These are phyloP conservation scores for Melanerpes formicivorus DNA, from an alignment of 2,113 vertebrate species.

Conservation along the genomic window DNA sequence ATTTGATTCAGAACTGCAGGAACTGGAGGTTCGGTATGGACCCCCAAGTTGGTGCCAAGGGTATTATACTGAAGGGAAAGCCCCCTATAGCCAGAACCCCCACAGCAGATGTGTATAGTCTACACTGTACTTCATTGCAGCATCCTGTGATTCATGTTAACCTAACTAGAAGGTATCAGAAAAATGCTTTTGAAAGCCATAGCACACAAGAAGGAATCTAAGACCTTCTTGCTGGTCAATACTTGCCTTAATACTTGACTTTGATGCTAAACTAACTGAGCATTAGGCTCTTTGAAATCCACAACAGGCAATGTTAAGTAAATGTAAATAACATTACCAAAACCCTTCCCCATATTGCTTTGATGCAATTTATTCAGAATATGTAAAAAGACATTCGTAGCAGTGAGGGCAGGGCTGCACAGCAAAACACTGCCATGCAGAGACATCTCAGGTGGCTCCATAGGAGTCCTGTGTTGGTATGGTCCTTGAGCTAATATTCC, in stretches of 20 bases:
- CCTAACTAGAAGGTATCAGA: not conserved
- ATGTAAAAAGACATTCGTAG: not conserved
- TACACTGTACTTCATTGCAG: not conserved
- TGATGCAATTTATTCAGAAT: not conserved
- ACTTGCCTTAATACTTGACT: not conserved
- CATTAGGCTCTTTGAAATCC: not conserved
- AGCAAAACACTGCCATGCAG: accelerated
- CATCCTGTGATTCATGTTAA: not conserved
- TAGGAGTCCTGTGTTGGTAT: accelerated
- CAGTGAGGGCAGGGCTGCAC: not conserved
- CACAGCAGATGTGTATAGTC: not conserved
- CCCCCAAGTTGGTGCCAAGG: not conserved
- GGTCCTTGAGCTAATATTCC: not conserved
- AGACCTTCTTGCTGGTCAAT: not conserved
- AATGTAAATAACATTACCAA: not conserved
- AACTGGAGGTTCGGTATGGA: not conserved
- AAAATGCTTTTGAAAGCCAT: not conserved
- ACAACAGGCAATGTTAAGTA: not conserved
- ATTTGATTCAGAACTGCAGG: not conserved
- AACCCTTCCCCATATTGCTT: not conserved
- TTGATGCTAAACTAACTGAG: not conserved
- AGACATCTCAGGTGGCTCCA: not conserved
- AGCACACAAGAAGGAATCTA: not conserved
- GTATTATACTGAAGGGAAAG: not conserved
- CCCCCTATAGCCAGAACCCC: not conserved